Base-by-base conservation (phyloP, 2,113 vertebrate species). In the Eptesicus fuscus region DNA sequence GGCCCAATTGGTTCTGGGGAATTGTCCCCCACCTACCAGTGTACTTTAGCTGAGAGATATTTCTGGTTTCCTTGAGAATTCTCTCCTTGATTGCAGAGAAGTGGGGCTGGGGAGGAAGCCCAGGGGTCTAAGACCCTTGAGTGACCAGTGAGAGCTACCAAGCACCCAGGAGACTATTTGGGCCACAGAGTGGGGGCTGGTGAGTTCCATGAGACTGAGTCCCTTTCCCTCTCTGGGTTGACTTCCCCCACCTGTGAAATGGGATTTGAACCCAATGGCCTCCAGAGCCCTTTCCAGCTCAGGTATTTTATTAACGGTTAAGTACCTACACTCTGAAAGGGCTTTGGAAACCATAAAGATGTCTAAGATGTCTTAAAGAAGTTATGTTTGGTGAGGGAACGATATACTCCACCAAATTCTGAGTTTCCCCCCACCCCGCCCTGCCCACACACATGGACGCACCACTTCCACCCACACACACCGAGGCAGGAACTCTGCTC, bases 61-160 rank as follows among this genome's bases (percentile, higher is more conserved):
- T 93, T 87, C 83, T 91, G 90, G 44, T 93, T 95, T 89, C 4
- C 37, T 51, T 90, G 65, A 92, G 73, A 90, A 53, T 53, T 90
- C 49, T 87, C 74, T 42, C 18, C 51, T 96, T 90, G 80, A 84
- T 42, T 70, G 47, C 88, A 61, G 12, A 53, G 16, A 76, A 93
- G 67, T 71, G 0, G 56, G 28, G 22, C 16, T 69, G 37, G 23
- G 14, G 25, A 12, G 40, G 83, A 89, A 96, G 79, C 28, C 42
- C n/a, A 10, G 30, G 37, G 13, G 40, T 90, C 95, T 95, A 91
- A 93, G 42, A 61, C n/a, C 42, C 80, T 93, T 65, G 80, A 95
- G 90, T 59, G 35, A 63, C n/a, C 74, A 67, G 35, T 69, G 67
- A 97, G 88, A 92, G 77, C 88, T 88, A 44, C 16, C 18, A 59